A percentile compares a stretch with the other conserved stretches of the same genome.
phyloP scores from a whole-genome alignment of 2,797 vertebrate genomes.

The Carduelis carduelis region DNA sequence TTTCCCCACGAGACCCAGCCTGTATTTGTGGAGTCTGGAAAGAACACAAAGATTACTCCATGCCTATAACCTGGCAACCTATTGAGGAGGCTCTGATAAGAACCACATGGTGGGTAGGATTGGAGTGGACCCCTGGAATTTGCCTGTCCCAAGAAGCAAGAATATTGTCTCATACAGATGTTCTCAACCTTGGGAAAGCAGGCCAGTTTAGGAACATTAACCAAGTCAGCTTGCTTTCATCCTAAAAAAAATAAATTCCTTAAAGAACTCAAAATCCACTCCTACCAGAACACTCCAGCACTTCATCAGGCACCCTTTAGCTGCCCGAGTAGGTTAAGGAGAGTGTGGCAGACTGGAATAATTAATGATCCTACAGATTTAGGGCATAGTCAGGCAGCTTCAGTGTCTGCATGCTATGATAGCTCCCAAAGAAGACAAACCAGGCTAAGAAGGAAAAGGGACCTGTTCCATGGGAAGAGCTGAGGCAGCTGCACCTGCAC shows the following conservation, averaged over 20 bases:
- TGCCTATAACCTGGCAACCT: neutral
- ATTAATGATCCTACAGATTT: neutral
- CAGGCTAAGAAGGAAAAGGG: neutral
- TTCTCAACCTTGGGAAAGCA: neutral
- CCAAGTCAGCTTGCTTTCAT: neutral
- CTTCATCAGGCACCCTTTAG: neutral
- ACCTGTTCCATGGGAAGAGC: neutral
- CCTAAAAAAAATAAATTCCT: neutral
- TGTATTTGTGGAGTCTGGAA: neutral
- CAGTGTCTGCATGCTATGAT: neutral
- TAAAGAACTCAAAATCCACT: neutral
- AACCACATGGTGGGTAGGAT: neutral
- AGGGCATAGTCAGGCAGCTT: neutral
- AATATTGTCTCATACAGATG: neutral
- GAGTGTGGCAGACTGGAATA: neutral
- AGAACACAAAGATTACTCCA: neutral
- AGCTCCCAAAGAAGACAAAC: neutral
- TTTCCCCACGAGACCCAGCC: neutral
- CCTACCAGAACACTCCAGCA: neutral
- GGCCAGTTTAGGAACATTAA: neutral
- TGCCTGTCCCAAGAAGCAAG: neutral
- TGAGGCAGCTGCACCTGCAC: neutral
- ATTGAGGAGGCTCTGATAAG: neutral
- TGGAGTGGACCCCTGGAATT: neutral
- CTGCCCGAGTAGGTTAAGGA: neutral